These are phyloP conservation scores for Sylvilagus floridanus DNA, from an alignment of 2,797 vertebrate genomes.

Conservation along the genomic window DNA sequence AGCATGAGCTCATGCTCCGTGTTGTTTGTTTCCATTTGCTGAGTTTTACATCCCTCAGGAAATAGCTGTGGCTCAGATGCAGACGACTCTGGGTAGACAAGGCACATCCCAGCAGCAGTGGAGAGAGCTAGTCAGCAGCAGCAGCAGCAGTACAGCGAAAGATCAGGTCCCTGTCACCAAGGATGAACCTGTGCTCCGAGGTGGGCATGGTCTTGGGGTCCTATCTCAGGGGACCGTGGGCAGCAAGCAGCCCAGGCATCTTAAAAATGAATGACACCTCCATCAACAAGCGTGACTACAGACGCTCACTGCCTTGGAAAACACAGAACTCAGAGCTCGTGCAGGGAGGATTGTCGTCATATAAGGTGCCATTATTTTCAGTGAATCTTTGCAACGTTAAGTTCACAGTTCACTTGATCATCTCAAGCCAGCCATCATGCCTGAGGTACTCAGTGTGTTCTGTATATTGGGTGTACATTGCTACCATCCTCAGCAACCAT, in stretches of 20 bases:
- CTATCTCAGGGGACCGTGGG: neutral
- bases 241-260: neutral
- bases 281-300: neutral
- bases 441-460: neutral
- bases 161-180: too few species aligned
- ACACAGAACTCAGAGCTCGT: neutral
- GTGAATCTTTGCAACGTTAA: neutral
- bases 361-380: neutral
- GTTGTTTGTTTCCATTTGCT: conserved; percentile 70
- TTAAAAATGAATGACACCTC: neutral
- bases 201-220: neutral
- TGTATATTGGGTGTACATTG: neutral
- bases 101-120: conserved; percentile 4
- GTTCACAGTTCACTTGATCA: neutral
- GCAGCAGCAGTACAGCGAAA: neutral
- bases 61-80: conserved; percentile 65
- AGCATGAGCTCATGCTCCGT: conserved; percentile 64
- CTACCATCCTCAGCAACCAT: neutral
- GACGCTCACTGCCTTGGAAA: neutral
- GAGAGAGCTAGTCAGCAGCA: conserved; percentile 42
- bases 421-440: neutral
- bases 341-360: neutral
- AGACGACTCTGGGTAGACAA: conserved; percentile 25
- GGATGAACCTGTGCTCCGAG: neutral
- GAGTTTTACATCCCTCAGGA: conserved; percentile 72